Conservation (phyloP, 2,888 invertebrate species). For the Norana najaformis region DNA sequence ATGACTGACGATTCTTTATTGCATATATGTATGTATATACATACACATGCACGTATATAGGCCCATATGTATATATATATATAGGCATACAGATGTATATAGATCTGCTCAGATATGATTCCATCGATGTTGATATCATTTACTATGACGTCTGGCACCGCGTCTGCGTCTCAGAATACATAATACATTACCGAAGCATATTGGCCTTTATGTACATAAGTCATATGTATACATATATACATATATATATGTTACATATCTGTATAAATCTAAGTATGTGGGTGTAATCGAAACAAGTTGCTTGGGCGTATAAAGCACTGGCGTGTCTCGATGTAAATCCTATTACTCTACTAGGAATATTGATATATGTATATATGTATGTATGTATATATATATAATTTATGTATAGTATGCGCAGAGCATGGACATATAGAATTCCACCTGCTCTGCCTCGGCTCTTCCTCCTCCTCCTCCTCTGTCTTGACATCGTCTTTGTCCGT, state of each 20-base stretch:
- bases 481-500: neutral
- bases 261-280: no score
- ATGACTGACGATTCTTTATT: neutral
- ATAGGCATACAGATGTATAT: no score
- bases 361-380: neutral
- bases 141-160: neutral
- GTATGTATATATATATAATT: no score
- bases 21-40: neutral
- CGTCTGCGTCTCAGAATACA: neutral
- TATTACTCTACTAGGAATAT: neutral
- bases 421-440: neutral
- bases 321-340: neutral
- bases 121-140: neutral
- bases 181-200: no score
- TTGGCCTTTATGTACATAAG: no score
- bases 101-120: neutral
- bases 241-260: no score
- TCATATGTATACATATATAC: no score
- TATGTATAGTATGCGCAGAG: no score
- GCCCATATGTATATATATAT: no score
- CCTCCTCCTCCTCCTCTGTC: neutral
- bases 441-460: neutral
- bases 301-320: no score
- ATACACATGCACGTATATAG: no score
- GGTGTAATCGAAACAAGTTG: no score